Evolutionary conservation across 2,888 invertebrate genomes (phyloP), one percentile per base, ranked within the genome.

Genomic region (Agrotis segetum): DNA sequence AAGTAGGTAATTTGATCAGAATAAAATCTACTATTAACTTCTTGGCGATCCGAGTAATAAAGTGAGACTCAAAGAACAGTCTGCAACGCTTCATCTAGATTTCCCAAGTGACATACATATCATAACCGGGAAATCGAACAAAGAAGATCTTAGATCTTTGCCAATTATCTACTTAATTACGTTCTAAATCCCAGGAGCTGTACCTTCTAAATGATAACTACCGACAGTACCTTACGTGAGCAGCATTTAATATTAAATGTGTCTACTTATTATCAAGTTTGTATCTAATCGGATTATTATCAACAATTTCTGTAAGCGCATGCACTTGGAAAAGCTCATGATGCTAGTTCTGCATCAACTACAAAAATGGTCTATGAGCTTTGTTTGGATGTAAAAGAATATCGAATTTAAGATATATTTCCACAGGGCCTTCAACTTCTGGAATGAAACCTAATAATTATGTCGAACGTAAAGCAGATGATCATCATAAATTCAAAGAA

Each of bases 81-180:
- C 24, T 40, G 19, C 1, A 59, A 24, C 19, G 13, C 9, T 17
- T n/a, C 21, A 11, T 17, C 11, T 5, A 46, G 21, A 73, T 62
- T 62, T 72, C n/a, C 21, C 34, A 61, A 52, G 50, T 46, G 62
- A 34, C n/a, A 4, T 2, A n/a, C 3, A 4, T 14, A 34, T 34
- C 44, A 19, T 62, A 62, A 62, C 44, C 34, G 11, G 29, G 24
- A 62, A 46, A 73, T 71, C 29, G 6, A 72, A 34, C 34, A 24
- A 62, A 34, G 71, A 73, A 71, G 29, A 34, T 50, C 60, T 60
- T 1, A 70, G 34, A 63, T 55, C 58, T 17, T 13, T 55, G 17
- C 34, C 59, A 50, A 60, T 64, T 53, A 52, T 46, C 50, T 62
- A 29, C 5, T 6, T 7, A 34, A 7, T 24, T 24, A 24, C 24